Percentiles rank a stretch among this genome's conserved stretches.
Conservation (phyloP, 2,888 invertebrate species). For the Rapana venosa region DNA sequence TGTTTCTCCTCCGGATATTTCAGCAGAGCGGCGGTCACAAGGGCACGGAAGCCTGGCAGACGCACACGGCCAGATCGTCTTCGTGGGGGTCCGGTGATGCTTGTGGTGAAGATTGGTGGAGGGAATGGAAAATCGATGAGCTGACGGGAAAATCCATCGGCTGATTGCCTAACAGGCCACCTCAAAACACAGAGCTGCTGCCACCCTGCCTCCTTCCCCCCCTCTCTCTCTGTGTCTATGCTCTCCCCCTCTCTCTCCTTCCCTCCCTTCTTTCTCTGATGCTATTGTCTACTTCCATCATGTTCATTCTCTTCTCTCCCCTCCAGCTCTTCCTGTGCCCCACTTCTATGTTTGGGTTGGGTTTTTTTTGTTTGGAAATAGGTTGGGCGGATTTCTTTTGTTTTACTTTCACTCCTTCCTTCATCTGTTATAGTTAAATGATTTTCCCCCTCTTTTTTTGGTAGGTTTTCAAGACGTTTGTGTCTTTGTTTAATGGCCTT, state of each 20-base stretch:
- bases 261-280: not conserved
- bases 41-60: conserved; percentile 2
- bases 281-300: no score
- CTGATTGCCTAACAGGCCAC: conserved; percentile 15
- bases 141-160: conserved; percentile 15
- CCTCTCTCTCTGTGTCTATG: not conserved
- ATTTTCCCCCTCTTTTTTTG: not conserved
- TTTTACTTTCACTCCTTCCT: not conserved
- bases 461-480: no score
- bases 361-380: no score
- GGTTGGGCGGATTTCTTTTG: not conserved
- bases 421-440: no score
- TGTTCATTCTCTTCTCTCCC: no score
- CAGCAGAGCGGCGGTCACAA: not conserved
- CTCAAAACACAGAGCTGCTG: not conserved
- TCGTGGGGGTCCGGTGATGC: conserved; percentile 14
- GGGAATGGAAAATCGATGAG: conserved; percentile 9
- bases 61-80: not conserved
- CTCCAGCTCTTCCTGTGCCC: not conserved
- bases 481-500: no score
- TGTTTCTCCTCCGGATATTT: conserved; percentile 9
- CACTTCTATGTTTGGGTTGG: no score
- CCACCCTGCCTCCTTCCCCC: not conserved
- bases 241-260: not conserved
- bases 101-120: not conserved